Conservation (phyloP, 2,888 invertebrate genomes). For the Boloria selene region DNA sequence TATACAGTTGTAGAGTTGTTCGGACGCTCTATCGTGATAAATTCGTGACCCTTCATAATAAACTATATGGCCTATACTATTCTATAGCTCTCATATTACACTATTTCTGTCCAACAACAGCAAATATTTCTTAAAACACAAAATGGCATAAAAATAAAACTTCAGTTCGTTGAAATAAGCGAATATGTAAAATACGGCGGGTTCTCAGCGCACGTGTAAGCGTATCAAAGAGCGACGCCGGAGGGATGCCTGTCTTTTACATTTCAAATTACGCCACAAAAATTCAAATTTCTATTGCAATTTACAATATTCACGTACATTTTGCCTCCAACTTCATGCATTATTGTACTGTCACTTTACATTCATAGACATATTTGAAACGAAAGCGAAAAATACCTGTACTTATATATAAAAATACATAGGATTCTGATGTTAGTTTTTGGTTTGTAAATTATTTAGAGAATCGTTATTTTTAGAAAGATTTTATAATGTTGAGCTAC, state of each 20-base stretch:
- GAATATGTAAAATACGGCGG: conserved; percentile 11
- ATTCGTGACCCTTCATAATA: too few relatives aligned
- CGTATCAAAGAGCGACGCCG: not conserved
- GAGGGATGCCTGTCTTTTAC: conserved; percentile 16
- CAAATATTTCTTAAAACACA: not conserved
- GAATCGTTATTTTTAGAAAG: too few relatives aligned
- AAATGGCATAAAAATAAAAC: conserved; percentile 4
- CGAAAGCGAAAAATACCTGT: too few relatives aligned
- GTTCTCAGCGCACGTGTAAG: not conserved
- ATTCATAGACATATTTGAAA: not conserved
- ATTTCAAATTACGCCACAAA: conserved; percentile 12
- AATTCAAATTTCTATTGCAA: conserved; percentile 1
- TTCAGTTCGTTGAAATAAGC: not conserved
- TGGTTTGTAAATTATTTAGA: too few relatives aligned
- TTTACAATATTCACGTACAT: not conserved
- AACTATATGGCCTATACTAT: too few relatives aligned
- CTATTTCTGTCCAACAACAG: too few relatives aligned
- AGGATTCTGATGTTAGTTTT: too few relatives aligned
- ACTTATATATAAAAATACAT: too few relatives aligned
- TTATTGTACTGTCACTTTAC: not conserved
- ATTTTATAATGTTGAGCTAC: too few relatives aligned
- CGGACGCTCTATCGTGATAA: too few relatives aligned
- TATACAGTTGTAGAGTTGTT: too few relatives aligned
- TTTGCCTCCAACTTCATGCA: not conserved
- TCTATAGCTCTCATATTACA: too few relatives aligned